Conservation (phyloP, 2,113 vertebrate genomes). For the Xiphophorus couchianus region DNA sequence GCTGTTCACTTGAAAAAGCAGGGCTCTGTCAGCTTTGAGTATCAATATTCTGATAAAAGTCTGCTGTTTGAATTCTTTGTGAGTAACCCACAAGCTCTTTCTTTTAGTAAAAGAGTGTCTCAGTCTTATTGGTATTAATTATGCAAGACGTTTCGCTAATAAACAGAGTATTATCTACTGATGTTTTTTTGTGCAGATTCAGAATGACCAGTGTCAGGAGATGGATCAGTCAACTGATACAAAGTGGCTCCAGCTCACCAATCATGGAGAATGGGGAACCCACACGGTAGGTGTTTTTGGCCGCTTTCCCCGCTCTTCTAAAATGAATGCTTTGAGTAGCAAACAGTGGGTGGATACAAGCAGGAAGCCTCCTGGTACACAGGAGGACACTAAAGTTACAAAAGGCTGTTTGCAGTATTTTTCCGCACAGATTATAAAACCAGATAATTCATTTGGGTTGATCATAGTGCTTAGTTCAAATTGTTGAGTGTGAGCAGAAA, state of each 20-base stretch:
- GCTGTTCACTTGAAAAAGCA: slow-evolving; percentile 96
- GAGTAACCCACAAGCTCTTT: slow-evolving; percentile 68
- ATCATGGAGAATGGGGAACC: slow-evolving; percentile 89
- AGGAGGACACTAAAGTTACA: background rate
- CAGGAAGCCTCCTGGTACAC: slow-evolving; percentile 21
- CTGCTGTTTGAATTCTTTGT: slow-evolving; percentile 98
- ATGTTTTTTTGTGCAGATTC: slow-evolving; percentile 82
- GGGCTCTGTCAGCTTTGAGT: slow-evolving; percentile 92
- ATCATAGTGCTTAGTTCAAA: background rate
- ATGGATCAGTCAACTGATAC: slow-evolving; percentile 86
- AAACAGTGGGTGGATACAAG: slow-evolving; percentile 7
- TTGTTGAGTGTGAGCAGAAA: background rate
- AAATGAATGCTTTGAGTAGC: slow-evolving; percentile 20
- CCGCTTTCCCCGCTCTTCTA: background rate
- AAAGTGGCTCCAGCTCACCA: slow-evolving; percentile 93
- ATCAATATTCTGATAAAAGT: slow-evolving; percentile 96
- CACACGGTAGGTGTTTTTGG: slow-evolving; percentile 84
- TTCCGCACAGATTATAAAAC: slow-evolving; percentile 20
- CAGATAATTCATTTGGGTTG: background rate
- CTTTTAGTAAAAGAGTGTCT: background rate
- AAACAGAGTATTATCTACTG: no score
- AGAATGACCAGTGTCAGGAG: slow-evolving; percentile 98
- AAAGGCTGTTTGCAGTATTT: slow-evolving; percentile 18
- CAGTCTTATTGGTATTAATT: background rate
- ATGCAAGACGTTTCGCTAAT: background rate